Evolutionary conservation across 1,140 invertebrate genomes (phyloP).

Genomic region (Bathynomus jamesi): DNA sequence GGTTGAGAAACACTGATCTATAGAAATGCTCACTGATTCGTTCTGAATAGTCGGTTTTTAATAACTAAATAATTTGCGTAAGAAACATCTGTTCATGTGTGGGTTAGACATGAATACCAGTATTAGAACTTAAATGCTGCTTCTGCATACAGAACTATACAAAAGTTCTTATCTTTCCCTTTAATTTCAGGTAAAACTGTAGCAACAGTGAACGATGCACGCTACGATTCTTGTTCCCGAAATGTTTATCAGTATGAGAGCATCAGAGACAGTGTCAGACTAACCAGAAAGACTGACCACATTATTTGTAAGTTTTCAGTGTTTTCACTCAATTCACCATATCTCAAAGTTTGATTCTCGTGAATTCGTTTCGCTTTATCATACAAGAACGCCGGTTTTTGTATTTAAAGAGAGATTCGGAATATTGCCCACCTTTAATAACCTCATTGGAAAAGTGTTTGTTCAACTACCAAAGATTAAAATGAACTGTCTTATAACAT

Average conservation of each 20-base stretch:
- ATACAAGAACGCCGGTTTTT: no score
- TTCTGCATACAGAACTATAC: neutral
- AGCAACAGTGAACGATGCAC: constrained; percentile 73
- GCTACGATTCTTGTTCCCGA: constrained; percentile 84
- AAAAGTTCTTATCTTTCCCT: constrained; percentile 15
- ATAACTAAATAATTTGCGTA: neutral
- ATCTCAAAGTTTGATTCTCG: no score
- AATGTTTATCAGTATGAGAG: constrained; percentile 84
- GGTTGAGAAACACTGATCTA: no score
- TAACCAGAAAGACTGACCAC: constrained; percentile 76
- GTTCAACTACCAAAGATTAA: no score
- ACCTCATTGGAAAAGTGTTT: no score
- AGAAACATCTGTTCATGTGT: neutral
- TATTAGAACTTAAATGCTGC: neutral
- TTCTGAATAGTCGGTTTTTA: no score
- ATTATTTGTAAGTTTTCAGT: constrained; percentile 66
- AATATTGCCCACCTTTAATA: no score
- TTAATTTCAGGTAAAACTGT: constrained; percentile 42
- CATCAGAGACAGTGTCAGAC: constrained; percentile 72
- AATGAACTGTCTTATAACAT: no score
- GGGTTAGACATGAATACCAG: neutral
- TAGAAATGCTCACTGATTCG: no score
- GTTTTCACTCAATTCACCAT: no score
- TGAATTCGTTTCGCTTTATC: no score
- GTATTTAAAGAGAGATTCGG: no score